Percentiles rank a stretch among this genome's conserved stretches.
Evolutionary conservation across 2,113 vertebrate species (phyloP).

Genomic region (Hippocampus zosterae): DNA sequence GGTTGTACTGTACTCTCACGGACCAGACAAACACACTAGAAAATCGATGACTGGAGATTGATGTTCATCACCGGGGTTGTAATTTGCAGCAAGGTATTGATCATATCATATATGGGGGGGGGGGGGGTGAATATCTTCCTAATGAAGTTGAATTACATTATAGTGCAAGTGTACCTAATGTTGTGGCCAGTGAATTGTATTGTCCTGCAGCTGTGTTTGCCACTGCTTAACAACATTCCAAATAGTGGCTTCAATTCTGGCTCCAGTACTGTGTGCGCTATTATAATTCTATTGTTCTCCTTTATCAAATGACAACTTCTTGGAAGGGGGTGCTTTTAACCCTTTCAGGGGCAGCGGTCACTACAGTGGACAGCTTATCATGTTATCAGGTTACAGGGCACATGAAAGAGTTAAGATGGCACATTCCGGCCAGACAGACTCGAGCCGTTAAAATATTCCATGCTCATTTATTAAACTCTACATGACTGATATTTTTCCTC

Average conservation of each 20-base stretch:
- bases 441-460: background rate
- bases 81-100: too few relatives aligned
- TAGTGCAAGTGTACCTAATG: too few relatives aligned
- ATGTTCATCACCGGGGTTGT: too few relatives aligned
- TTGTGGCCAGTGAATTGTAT: background rate
- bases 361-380: too few relatives aligned
- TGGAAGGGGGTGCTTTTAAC: too few relatives aligned
- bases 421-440: background rate
- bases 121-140: background rate
- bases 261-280: background rate
- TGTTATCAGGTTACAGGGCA: too few relatives aligned
- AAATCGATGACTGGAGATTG: too few relatives aligned
- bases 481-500: background rate
- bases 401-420: background rate
- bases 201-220: background rate
- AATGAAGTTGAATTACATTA: background rate
- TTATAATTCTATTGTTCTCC: background rate
- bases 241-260: constrained; percentile 3
- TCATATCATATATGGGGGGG: background rate
- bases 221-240: background rate
- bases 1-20: too few relatives aligned
- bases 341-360: too few relatives aligned
- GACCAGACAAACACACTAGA: too few relatives aligned
- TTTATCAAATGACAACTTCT: too few relatives aligned
- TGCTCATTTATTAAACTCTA: background rate